Conservation (phyloP, 2,888 invertebrate genomes). For the Zeuzera pyrina region DNA sequence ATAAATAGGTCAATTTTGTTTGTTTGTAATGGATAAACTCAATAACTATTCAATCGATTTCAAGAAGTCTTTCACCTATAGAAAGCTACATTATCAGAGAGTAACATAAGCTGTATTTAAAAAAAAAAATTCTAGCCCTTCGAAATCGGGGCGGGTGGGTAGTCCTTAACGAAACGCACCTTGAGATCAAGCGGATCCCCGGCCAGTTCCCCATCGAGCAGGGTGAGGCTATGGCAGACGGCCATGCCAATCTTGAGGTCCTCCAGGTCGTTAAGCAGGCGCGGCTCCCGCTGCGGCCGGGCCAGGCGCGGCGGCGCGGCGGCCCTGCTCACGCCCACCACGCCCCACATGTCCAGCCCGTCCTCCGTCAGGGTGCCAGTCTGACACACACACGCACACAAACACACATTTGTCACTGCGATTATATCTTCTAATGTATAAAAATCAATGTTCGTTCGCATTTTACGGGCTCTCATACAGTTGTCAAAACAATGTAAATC, state of each 20-base stretch:
- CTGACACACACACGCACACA: no score
- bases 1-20: no score
- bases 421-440: not conserved
- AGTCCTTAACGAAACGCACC: constrained; percentile 53
- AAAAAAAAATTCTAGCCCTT: no score
- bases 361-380: constrained; percentile 98
- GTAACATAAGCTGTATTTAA: no score
- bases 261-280: constrained; percentile 61
- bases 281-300: constrained; percentile 63
- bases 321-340: constrained; percentile 75
- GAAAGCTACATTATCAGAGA: no score
- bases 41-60: no score
- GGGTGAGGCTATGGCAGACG: constrained; percentile 92
- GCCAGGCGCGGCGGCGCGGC: constrained; percentile 31
- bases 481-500: not conserved
- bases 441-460: no score
- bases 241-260: constrained; percentile 86
- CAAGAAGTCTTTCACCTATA: no score
- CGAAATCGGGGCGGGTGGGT: no score
- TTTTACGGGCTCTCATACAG: not conserved
- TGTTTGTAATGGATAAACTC: no score
- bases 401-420: not conserved
- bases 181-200: constrained; percentile 97
- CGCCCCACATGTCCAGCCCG: constrained; percentile 95
- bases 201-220: constrained; percentile 87